Base-by-base conservation (phyloP, 2,797 vertebrate species). In the Spinus pinus region DNA sequence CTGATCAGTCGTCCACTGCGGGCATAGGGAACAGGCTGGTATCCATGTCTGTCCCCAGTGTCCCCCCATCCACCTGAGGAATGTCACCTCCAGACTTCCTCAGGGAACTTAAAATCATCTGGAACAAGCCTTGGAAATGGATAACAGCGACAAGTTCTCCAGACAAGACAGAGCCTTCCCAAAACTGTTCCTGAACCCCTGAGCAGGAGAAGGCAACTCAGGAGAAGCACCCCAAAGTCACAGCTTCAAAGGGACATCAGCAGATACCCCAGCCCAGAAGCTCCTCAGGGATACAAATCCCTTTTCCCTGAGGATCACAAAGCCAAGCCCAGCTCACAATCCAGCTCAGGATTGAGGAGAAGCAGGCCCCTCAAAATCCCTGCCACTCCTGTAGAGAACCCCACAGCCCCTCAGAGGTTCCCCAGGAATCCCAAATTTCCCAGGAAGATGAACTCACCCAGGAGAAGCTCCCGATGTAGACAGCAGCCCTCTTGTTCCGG, bases 1-100 rank as follows among this genome's bases (percentile, higher is more conserved):
- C 82, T 98, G 98, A 97, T 99, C 99, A 41, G 99, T 99, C 6
- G 98, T 99, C 99, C 99, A 99, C 99, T 99, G 97, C 12, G 37
- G 58, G 61, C 35, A 57, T 3, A 86, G 66, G 33, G 30, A 57
- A 73, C 72, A 73, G 60, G 51, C 64, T 19, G 44, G 18, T 7
- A 23, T 78, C 27, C 79, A 18, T 24, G 2, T 16, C 37, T n/a
- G 23, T 42, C 28, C 39, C n/a, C 4, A 2, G 5, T 4, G 20
- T 8, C 20, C 20, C 30, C 28, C 20, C 62, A 22, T 22, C 22
- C 20, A 4, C 50, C 12, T 3, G 8, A 42, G 44, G 4, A 25
- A 21, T 18, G 66, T 7, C 46, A 35, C 20, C 50, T 50, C 7
- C 39, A 30, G 28, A 53, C 33, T 8, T 44, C n/a, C 18, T 37